Conservation (phyloP, 2,888 invertebrate genomes). For the Odontothrips loti region DNA sequence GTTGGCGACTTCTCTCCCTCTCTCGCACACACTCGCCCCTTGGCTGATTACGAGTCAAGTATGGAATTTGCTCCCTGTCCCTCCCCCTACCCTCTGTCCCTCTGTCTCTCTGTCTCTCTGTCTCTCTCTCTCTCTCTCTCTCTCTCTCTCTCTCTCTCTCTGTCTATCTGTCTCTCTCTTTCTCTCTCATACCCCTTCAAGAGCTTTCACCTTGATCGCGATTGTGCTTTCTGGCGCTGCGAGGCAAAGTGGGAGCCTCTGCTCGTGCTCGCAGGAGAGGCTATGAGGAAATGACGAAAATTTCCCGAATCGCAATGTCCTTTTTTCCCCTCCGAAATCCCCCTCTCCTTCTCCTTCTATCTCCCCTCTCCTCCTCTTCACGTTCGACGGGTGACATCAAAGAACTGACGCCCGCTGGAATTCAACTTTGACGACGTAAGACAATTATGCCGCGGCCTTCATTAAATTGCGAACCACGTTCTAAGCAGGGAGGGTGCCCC, state of each 20-base stretch:
- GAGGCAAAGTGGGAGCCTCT: not conserved
- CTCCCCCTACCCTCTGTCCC: not conserved
- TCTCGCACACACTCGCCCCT: not conserved
- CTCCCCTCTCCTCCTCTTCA: too few relatives aligned
- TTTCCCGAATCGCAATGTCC: too few relatives aligned
- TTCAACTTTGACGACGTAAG: too few relatives aligned
- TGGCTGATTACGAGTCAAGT: too few relatives aligned
- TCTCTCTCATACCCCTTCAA: not conserved
- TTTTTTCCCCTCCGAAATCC: too few relatives aligned
- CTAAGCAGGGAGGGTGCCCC: too few relatives aligned
- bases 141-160: not conserved
- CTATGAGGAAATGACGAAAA: too few relatives aligned
- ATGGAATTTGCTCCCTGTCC: not conserved
- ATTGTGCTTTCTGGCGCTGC: not conserved
- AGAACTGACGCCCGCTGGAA: too few relatives aligned
- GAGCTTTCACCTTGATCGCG: not conserved
- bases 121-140: not conserved
- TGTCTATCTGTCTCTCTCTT: not conserved
- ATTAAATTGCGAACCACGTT: too few relatives aligned
- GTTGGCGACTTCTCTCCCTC: not conserved
- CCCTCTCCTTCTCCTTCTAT: too few relatives aligned
- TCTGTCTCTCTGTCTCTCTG: not conserved
- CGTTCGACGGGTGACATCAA: too few relatives aligned
- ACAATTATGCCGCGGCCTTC: too few relatives aligned
- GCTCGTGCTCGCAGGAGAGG: not conserved